Percentiles rank a stretch among this genome's conserved stretches.
These are phyloP conservation scores for Boloria selene DNA, from an alignment of 2,888 invertebrate species.

Conservation along the genomic window DNA sequence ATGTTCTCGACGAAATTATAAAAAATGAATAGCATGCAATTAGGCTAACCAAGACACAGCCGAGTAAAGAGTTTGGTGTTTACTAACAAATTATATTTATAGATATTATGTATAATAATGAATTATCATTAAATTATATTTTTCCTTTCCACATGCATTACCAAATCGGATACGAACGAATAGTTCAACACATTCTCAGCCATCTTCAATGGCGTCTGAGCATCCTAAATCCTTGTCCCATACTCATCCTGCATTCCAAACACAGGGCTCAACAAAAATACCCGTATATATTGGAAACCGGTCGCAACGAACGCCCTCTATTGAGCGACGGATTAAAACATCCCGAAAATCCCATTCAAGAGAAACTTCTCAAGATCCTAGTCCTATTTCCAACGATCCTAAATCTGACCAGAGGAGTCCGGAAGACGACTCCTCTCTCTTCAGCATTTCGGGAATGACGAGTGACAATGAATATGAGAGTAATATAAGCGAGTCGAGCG, in stretches of 20 bases:
- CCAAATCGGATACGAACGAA: constrained; percentile 64
- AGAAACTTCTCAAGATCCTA: constrained; percentile 73
- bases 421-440: constrained; percentile 80
- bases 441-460: constrained; percentile 83
- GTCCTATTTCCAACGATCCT: constrained; percentile 74
- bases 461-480: constrained; percentile 82
- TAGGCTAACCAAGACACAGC: constrained; percentile 27
- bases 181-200: constrained; percentile 81
- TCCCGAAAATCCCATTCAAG: constrained; percentile 65
- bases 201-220: constrained; percentile 77
- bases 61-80: constrained; percentile 24
- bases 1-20: constrained; percentile 23
- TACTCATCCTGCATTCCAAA: constrained; percentile 81
- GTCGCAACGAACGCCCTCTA: constrained; percentile 81
- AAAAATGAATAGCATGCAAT: constrained; percentile 28
- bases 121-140: constrained; percentile 47
- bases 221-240: constrained; percentile 76
- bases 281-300: constrained; percentile 86
- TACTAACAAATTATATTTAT: constrained; percentile 51
- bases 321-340: constrained; percentile 62
- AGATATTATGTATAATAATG: constrained; percentile 34
- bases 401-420: constrained; percentile 80
- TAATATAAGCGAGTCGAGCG: constrained; percentile 80
- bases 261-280: constrained; percentile 87
- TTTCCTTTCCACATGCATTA: constrained; percentile 75